Evolutionary conservation across 2,113 vertebrate species (phyloP).

Genomic region (Xenopus borealis): DNA sequence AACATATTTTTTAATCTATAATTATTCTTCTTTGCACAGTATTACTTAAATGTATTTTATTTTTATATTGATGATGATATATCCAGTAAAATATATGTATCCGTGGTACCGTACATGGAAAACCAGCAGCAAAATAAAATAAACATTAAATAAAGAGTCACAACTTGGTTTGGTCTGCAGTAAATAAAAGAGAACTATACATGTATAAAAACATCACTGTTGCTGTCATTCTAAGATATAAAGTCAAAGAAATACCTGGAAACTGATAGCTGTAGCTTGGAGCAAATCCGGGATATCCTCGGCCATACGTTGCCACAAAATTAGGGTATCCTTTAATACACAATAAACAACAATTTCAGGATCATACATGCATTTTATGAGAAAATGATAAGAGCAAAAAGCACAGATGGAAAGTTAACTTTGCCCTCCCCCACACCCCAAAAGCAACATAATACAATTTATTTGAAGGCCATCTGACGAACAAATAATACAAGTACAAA

Average conservation of each 20-base stretch:
- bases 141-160: no score
- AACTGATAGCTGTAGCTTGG: slow-evolving; percentile 99
- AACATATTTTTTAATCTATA: no score
- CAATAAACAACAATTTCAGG: slow-evolving; percentile 48
- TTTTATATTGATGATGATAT: no score
- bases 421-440: background rate
- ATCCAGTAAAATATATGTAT: no score
- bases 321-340: slow-evolving; percentile 90
- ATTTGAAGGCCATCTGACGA: background rate
- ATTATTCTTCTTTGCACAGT: no score
- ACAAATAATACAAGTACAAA: background rate
- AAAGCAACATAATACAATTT: background rate
- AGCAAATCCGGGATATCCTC: slow-evolving; percentile 96
- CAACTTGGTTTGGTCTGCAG: background rate
- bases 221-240: background rate
- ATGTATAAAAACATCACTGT: background rate
- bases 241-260: slow-evolving; percentile 77
- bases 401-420: background rate
- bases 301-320: slow-evolving; percentile 96
- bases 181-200: background rate
- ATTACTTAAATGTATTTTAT: no score
- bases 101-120: no score
- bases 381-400: background rate
- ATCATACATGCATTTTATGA: background rate
- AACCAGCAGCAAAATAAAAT: no score